These are phyloP conservation scores for Holotrichia oblita DNA, from an alignment of 1,140 invertebrate genomes.

Conservation along the genomic window DNA sequence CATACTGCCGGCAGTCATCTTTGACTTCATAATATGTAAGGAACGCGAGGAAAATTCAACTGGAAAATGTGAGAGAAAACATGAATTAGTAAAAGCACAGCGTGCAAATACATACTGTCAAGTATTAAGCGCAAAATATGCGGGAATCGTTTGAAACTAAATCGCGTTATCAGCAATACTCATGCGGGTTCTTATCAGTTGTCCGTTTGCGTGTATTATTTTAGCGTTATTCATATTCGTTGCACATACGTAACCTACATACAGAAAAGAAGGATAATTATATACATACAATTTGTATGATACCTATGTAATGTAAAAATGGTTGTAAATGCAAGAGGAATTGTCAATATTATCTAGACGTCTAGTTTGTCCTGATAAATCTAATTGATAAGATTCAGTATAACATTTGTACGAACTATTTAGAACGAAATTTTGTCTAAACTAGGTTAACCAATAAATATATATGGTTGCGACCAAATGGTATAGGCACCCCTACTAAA, in stretches of 20 bases:
- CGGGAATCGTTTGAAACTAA: not conserved
- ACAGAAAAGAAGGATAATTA: not conserved
- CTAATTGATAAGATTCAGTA: not conserved
- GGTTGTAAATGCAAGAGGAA: not conserved
- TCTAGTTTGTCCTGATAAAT: too few relatives aligned
- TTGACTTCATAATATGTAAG: not conserved
- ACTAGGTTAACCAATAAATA: too few relatives aligned
- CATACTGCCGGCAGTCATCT: not conserved
- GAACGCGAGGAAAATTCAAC: not conserved
- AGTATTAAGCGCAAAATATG: not conserved
- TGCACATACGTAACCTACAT: too few relatives aligned
- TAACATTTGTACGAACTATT: not conserved
- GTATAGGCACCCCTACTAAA: too few relatives aligned
- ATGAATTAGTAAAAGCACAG: not conserved
- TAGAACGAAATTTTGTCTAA: not conserved
- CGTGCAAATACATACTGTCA: not conserved
- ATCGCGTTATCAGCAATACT: not conserved
- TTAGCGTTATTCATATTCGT: not conserved
- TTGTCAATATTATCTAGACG: not conserved
- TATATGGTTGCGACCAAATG: too few relatives aligned
- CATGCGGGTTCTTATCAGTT: conserved; percentile 32
- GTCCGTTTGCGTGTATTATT: not conserved
- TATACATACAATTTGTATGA: not conserved
- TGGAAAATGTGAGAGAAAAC: not conserved
- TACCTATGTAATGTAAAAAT: not conserved